phyloP scores from a whole-genome alignment of 2,113 vertebrate species.

The Gymnocephalus cernua region DNA sequence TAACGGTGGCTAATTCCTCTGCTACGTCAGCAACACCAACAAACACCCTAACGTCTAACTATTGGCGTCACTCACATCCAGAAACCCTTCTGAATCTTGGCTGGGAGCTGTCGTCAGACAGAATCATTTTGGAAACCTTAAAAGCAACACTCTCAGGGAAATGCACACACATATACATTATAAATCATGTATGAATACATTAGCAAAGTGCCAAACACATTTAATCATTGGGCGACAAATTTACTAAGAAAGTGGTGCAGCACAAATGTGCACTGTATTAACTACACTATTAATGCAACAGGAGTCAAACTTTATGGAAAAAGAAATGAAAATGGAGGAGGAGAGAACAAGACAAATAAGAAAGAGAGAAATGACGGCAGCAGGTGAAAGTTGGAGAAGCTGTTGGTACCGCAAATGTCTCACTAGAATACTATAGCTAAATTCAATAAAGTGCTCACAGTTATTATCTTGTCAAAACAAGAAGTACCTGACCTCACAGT shows the following conservation, averaged over 20 bases:
- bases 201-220: background rate
- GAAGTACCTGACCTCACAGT: background rate
- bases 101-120: constrained; percentile 27
- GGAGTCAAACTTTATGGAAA: background rate
- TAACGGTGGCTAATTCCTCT: constrained; percentile 49
- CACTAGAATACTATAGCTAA: background rate
- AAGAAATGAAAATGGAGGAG: background rate
- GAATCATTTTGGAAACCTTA: constrained; percentile 11
- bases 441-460: background rate
- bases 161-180: background rate
- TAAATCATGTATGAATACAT: background rate
- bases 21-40: constrained; percentile 43
- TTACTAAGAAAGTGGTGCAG: background rate
- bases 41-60: constrained; percentile 28
- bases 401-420: constrained; percentile 2
- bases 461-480: background rate
- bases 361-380: background rate
- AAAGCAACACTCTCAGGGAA: background rate
- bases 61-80: constrained; percentile 30
- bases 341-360: background rate
- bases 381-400: background rate
- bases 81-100: constrained; percentile 7
- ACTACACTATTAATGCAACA: background rate
- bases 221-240: background rate
- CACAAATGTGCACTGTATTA: background rate